A percentile compares a stretch with the other conserved stretches of the same genome.
Evolutionary conservation across 1,140 invertebrate genomes (phyloP).

Genomic region (Lerema accius): DNA sequence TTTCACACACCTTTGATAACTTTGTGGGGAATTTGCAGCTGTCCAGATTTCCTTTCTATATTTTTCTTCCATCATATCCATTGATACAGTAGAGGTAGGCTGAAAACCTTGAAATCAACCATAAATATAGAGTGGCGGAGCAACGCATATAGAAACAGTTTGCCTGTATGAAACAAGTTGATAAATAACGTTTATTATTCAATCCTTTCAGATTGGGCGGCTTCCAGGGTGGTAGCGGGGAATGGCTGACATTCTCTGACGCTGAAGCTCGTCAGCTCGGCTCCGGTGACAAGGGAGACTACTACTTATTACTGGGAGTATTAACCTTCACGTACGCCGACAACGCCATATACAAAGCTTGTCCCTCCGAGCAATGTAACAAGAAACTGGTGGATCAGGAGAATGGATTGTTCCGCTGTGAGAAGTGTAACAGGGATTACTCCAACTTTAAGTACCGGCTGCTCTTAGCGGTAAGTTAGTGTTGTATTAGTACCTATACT

Average conservation of each 20-base stretch:
- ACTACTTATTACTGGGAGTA: conserved; percentile 83
- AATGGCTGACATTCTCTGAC: conserved; percentile 89
- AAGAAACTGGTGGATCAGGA: conserved; percentile 96
- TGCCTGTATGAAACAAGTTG: too few species aligned
- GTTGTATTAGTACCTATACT: too few species aligned
- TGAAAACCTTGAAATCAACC: too few species aligned
- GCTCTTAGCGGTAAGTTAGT: conserved; percentile 88
- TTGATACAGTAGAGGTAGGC: too few species aligned
- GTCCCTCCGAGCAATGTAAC: conserved; percentile 93
- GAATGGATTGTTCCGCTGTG: conserved; percentile 95
- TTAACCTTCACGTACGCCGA: conserved; percentile 84
- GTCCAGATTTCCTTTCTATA: too few species aligned
- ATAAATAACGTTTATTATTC: too few species aligned
- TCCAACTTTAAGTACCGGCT: conserved; percentile 94
- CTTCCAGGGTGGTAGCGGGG: conserved; percentile 71
- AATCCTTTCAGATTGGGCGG: conserved; percentile 63
- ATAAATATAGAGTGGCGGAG: too few species aligned
- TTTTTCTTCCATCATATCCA: too few species aligned
- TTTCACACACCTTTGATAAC: too few species aligned
- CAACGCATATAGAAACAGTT: too few species aligned
- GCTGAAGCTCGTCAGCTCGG: conserved; percentile 86
- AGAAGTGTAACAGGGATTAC: conserved; percentile 95
- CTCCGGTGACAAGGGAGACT: conserved; percentile 89
- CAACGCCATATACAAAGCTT: conserved; percentile 95
- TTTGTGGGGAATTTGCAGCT: too few species aligned